These are phyloP conservation scores for Takifugu bimaculatus DNA, from an alignment of 2,113 vertebrate genomes.

Conservation along the genomic window DNA sequence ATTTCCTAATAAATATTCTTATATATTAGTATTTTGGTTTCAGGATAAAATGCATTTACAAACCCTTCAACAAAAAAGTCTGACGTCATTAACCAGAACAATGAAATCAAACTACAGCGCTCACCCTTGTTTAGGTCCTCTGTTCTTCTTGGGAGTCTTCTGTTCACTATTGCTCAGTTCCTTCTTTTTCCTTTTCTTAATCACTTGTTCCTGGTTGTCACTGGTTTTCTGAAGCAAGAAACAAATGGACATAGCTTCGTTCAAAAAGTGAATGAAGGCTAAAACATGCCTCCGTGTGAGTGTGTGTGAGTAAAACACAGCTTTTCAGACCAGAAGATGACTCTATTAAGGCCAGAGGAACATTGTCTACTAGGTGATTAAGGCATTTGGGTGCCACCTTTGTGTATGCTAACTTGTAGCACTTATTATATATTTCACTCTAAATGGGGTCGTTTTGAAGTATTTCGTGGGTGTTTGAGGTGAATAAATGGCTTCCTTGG, in stretches of 20 bases:
- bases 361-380: no score
- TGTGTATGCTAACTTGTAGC: no score
- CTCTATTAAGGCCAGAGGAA: no score
- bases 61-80: neutral
- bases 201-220: slow-evolving; percentile 77
- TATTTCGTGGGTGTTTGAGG: neutral
- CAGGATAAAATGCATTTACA: no score
- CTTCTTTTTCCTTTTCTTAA: slow-evolving; percentile 89
- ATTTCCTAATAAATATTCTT: no score
- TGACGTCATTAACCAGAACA: slow-evolving; percentile 1
- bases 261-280: slow-evolving; percentile 1
- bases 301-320: no score
- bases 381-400: no score
- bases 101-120: slow-evolving; percentile 10
- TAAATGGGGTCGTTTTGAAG: neutral
- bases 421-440: no score
- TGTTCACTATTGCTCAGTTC: slow-evolving; percentile 85
- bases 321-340: no score
- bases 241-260: neutral
- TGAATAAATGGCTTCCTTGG: neutral
- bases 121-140: slow-evolving; percentile 87
- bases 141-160: slow-evolving; percentile 85
- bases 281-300: no score
- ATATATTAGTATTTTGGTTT: no score
- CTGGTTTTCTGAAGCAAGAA: slow-evolving; percentile 74